Evolutionary conservation across 2,797 vertebrate species (phyloP).

Genomic region (Enteromius mattozi): DNA sequence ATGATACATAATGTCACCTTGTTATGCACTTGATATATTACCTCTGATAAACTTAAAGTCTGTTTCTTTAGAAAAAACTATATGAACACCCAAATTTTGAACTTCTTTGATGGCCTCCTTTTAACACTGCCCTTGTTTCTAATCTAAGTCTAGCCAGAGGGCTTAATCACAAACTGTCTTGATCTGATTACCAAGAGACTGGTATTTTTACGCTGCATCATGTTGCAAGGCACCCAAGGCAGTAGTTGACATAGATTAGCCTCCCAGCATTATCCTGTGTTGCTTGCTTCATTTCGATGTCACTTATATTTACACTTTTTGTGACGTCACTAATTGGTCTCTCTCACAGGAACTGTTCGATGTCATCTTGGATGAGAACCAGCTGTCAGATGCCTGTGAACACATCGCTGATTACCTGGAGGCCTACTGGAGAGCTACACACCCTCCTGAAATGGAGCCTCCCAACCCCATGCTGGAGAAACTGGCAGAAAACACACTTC

Average conservation of each 20-base stretch:
- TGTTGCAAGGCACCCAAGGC: conserved; percentile 17
- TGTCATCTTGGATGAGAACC: conserved; percentile 98
- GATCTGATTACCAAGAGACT: conserved; percentile 36
- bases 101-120: conserved; percentile 17
- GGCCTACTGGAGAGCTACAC: conserved; percentile 97
- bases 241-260: conserved; percentile 43
- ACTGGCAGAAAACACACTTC: conserved; percentile 89
- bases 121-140: conserved; percentile 46
- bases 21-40: background rate
- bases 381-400: conserved; percentile 96
- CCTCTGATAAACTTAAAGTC: background rate
- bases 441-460: conserved; percentile 89
- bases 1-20: conserved; percentile 31
- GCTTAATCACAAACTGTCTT: conserved; percentile 36
- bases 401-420: conserved; percentile 97
- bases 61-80: conserved; percentile 2
- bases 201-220: conserved; percentile 43
- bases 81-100: background rate
- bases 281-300: background rate
- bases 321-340: conserved; percentile 3
- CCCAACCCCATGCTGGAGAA: conserved; percentile 87
- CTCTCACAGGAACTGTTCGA: conserved; percentile 91
- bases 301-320: background rate
- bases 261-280: background rate
- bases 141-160: conserved; percentile 19